phyloP scores from a whole-genome alignment of 2,113 vertebrate species.

The Zosterops pallidus region DNA sequence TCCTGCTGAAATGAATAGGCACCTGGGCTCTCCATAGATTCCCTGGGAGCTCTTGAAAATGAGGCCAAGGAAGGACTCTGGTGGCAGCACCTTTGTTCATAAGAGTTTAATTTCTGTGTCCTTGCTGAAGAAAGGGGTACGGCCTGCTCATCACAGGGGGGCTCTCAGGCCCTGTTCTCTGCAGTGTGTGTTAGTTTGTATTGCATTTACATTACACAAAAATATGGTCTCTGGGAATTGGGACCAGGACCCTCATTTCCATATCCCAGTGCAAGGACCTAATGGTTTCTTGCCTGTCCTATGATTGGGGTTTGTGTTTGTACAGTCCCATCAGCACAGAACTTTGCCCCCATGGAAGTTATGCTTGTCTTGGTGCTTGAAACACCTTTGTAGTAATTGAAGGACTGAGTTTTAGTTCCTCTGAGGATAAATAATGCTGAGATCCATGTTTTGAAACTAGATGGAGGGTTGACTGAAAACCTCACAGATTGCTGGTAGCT shows the following conservation, averaged over 20 bases:
- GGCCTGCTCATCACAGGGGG: fast-evolving
- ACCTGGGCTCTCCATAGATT: not conserved
- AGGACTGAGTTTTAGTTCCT: not conserved
- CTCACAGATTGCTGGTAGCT: not conserved
- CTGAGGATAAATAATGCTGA: not conserved
- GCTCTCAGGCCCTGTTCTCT: not conserved
- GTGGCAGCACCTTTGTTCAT: not conserved
- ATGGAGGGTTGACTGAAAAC: not conserved
- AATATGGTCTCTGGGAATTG: not conserved
- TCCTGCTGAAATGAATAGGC: not conserved
- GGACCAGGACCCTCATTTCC: not conserved
- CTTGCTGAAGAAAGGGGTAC: not conserved
- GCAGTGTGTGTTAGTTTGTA: not conserved
- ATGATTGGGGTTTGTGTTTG: fast-evolving
- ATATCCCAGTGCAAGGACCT: not conserved
- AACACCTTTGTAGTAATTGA: not conserved
- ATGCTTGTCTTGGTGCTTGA: not conserved
- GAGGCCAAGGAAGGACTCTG: not conserved
- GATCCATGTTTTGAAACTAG: not conserved
- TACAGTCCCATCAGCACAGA: not conserved
- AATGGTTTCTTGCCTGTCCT: not conserved
- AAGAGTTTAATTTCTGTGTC: not conserved
- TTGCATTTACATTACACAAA: not conserved
- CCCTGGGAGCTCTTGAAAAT: not conserved
- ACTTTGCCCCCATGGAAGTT: not conserved